Base-by-base conservation (phyloP, 2,113 vertebrate genomes). In the Paradoxurus hermaphroditus region DNA sequence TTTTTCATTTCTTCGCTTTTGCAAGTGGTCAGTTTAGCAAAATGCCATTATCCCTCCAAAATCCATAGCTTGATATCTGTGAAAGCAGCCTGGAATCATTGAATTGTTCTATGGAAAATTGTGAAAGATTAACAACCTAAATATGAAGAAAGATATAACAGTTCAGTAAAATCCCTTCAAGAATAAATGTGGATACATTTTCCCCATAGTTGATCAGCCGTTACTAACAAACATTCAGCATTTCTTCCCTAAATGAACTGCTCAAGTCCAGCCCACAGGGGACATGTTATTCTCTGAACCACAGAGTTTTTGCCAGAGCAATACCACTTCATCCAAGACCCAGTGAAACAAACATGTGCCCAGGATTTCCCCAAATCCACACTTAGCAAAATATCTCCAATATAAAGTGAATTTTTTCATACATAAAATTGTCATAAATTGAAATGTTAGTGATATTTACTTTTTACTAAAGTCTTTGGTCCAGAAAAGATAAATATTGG, bases 171-270 rank as follows among this genome's bases (percentile, higher is more conserved):
- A 53, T 68, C 3, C 18, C 84, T 93, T 62, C 34, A 83, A 94
- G 46, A 65, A 90, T 86, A 86, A 93, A 93, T 31, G 21, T 5
- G 5, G 53, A 41, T 83, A 13, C 18, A 41, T 68, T 90, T 82
- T 92, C 59, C 53, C 53, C 62, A n/a, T 62, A 72, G 36, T 87
- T 81, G 94, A 56, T 81, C 68, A 41, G 39, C 25, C 8, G 3
- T 86, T 93, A 62, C 62, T 94, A 97, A 36, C 11, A 97, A 93
- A 95, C 72, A 81, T n/a, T 95, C 36, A 73, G 6, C 59, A n/a
- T 89, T 73, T 93, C 79, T 95, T 79, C 49, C 83, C 14, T 92
- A 44, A 85, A 46, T 86, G 41, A 90, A 41, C 81, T 88, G 53
- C 46, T 44, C 67, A 89, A 78, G 59, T 62, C 15, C 5, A 70